Base-by-base conservation (phyloP, 2,113 vertebrate genomes). In the Psophia crepitans region DNA sequence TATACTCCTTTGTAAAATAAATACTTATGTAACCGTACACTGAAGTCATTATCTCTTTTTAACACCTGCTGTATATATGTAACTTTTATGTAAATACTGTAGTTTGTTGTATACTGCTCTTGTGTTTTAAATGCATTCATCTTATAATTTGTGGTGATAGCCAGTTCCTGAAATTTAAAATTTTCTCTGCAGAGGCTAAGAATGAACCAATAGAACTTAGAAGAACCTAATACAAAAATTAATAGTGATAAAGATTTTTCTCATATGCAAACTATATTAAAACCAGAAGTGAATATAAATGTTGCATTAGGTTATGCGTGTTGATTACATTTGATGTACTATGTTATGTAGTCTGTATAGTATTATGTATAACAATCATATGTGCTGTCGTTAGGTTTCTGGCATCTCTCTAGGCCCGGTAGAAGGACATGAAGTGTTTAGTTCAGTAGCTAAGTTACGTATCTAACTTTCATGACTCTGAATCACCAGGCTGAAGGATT, bases 391-490 rank as follows among this genome's bases (percentile, higher is more conserved):
- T n/a, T 73, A 37, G 27, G 13, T 81, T 93, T 71, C 2, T 15
- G 30, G 43, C 32, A 68, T 19, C 17, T 10, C 11, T 66, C 11
- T 46, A 46, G 33, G 46, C 8, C 16, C 2, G 1, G 23, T 37
- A 57, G 79, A 83, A 33, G 12, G 30, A n/a, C 3, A 12, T 24
- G 19, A 66, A 51, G 11, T 22, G 9, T 26, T 89, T 65, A 46
- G 33, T 53, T 87, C 30, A n/a, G 35, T 43, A 76, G 22, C 11
- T 87, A 77, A 51, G 8, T 43, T 46, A 39, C 6, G 7, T 37
- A 32, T 44, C 0, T 0, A 70, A 70, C 5, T 41, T 80, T 30
- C 84, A 30, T 0, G 0, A 16, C 23, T 56, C 30, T 43, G 17
- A 65, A 56, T 56, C 16, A 41, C 6, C 30, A 43, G 11, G 32